phyloP scores from a whole-genome alignment of 2,113 vertebrate genomes.

The Gymnogyps californianus region DNA sequence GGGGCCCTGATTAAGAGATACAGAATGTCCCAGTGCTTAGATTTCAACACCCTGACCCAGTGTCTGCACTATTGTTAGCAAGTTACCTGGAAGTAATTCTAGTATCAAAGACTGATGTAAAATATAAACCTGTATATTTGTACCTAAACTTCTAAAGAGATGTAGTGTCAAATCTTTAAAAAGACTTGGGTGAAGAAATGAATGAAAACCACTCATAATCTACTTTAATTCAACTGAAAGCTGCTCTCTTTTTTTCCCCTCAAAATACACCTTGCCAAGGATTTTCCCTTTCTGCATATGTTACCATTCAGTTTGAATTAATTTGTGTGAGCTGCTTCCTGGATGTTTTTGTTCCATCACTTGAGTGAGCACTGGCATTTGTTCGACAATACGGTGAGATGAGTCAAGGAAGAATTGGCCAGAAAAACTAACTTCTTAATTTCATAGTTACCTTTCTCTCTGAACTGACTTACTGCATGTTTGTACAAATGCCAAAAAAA shows the following conservation, averaged over 20 bases:
- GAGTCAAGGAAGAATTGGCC: slow-evolving; percentile 5
- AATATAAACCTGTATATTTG: neutral
- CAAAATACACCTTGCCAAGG: neutral
- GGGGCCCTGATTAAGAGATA: neutral
- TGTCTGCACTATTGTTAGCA: neutral
- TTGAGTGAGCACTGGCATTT: slow-evolving; percentile 3
- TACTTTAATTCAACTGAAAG: neutral
- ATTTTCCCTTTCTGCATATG: neutral
- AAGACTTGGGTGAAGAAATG: neutral
- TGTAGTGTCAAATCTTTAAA: neutral
- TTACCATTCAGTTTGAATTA: neutral
- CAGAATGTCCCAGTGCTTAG: neutral
- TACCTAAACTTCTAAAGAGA: neutral
- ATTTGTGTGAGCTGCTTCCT: neutral
- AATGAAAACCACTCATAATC: neutral
- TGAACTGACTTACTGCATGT: neutral
- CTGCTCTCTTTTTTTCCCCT: neutral
- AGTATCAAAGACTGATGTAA: neutral
- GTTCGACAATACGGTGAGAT: neutral
- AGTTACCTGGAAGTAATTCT: neutral
- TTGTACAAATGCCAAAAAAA: neutral
- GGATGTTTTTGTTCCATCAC: neutral
- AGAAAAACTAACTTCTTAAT: slow-evolving; percentile 3
- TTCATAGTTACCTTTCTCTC: neutral
- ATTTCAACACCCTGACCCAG: neutral